Evolutionary conservation across 2,888 invertebrate genomes (phyloP), one percentile per base, ranked within the genome.

Genomic region (Clitarchus hookeri): DNA sequence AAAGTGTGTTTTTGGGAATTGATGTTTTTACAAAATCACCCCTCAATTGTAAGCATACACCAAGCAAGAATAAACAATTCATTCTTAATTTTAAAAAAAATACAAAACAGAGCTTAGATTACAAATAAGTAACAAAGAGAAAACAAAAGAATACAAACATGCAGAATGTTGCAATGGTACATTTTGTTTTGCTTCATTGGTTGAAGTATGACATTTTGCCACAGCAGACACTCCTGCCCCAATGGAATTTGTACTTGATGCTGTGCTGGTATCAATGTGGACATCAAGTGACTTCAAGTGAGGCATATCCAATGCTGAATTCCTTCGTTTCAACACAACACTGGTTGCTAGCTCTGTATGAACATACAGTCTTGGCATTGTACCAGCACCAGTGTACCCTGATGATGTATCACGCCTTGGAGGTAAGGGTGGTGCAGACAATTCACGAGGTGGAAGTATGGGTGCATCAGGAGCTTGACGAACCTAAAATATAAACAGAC

Each of bases 401-500:
- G 65, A 65, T 65, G 65, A 0, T 65, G 16, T n/a, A 65, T 91
- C 90, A 84, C 92, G 91, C 89, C 95, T 92, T 19, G 95, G 95
- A 82, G 95, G 95, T 88, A 94, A 92, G 85, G 95, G 95, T 13
- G 95, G 95, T 89, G 94, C 92, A 36, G 92, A 94, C 84, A 93
- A 92, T 90, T 95, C 95, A 87, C 95, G 92, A 12, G 95, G 95
- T 85, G 95, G 96, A 89, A 95, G 92, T 85, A 93, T 92, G n/a
- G 95, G 95, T 85, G 95, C 95, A 90, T 94, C 95, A 86, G 94
- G 94, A 85, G 94, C 94, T 91, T 94, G 95, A 89, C 93, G 93
- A 88, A 92, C 92, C 93, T 93, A 87, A 79, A 90, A 89, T 87
- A 78, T 65, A 84, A 77, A 27, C n/a, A 79, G 25, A 83, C 8